Evolutionary conservation across 2,888 invertebrate species (phyloP).

Genomic region (Nasonia oneida): DNA sequence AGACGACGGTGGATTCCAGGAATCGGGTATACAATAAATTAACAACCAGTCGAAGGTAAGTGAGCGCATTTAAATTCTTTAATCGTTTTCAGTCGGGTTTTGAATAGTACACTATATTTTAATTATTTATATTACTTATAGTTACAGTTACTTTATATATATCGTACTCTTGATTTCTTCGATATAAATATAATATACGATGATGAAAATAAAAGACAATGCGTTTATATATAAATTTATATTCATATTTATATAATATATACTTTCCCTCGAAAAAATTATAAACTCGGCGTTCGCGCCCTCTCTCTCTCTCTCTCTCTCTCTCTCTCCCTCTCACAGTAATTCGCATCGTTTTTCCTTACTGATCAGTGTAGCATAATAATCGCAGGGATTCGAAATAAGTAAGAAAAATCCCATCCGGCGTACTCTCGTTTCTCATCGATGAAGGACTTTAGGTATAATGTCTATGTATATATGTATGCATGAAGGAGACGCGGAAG

Average conservation of each 20-base stretch:
- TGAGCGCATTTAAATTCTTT: constrained; percentile 73
- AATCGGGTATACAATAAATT: not conserved
- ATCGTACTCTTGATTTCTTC: constrained; percentile 68
- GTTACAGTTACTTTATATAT: constrained; percentile 70
- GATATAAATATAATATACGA: constrained; percentile 72
- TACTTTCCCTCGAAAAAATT: constrained; percentile 59
- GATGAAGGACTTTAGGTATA: not conserved
- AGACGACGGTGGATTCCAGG: too few relatives aligned
- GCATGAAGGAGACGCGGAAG: not conserved
- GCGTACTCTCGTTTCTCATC: not conserved
- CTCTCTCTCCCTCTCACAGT: not conserved
- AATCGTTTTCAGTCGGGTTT: constrained; percentile 74
- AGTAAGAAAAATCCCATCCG: not conserved
- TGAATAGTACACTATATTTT: constrained; percentile 72
- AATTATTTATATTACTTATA: constrained; percentile 67
- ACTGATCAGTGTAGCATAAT: not conserved
- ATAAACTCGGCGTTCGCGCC: constrained; percentile 46
- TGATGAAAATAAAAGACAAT: constrained; percentile 69
- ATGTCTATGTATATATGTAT: not conserved
- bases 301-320: not conserved
- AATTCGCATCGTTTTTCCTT: constrained; percentile 14
- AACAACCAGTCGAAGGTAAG: not conserved
- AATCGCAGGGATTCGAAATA: not conserved
- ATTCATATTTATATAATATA: constrained; percentile 50
- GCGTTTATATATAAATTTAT: constrained; percentile 62